A percentile compares a stretch with the other conserved stretches of the same genome.
Evolutionary conservation across 2,888 invertebrate species (phyloP).

Genomic region (Tanytarsus gracilentus): DNA sequence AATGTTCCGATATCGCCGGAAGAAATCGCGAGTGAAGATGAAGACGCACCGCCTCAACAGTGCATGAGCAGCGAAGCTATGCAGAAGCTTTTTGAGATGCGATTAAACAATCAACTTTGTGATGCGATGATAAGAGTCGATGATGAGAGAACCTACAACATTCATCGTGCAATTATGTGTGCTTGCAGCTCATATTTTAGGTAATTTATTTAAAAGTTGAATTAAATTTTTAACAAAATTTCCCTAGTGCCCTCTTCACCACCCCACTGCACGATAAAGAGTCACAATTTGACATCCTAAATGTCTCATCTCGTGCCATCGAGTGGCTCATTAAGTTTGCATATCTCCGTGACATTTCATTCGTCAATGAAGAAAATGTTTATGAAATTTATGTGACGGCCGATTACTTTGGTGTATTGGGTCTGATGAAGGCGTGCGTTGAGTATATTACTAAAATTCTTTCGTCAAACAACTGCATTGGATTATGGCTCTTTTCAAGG

Average conservation of each 20-base stretch:
- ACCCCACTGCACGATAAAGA: slow-evolving; percentile 63
- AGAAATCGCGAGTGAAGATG: not conserved
- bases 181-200: slow-evolving; percentile 87
- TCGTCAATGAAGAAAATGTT: slow-evolving; percentile 68
- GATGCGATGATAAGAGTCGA: slow-evolving; percentile 76
- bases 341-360: slow-evolving; percentile 63
- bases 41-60: slow-evolving; percentile 29
- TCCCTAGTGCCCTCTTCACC: slow-evolving; percentile 65
- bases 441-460: slow-evolving; percentile 61
- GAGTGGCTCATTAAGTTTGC: slow-evolving; percentile 73
- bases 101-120: slow-evolving; percentile 73
- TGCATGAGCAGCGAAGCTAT: slow-evolving; percentile 77
- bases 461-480: slow-evolving; percentile 70
- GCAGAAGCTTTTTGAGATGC: slow-evolving; percentile 74
- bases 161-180: slow-evolving; percentile 77
- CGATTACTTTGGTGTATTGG: slow-evolving; percentile 78
- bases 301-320: slow-evolving; percentile 68
- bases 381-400: slow-evolving; percentile 73
- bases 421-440: slow-evolving; percentile 72
- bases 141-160: slow-evolving; percentile 71
- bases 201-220: slow-evolving; percentile 44
- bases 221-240: not conserved
- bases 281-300: slow-evolving; percentile 63
- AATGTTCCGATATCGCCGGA: not conserved
- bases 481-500: slow-evolving; percentile 75